Conservation (phyloP, 1,140 invertebrate species). For the Apis mellifera region Amel_HAv3.1 CM009939.2:4852001-4852500, state of each 20-base stretch:
- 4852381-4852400: no score
- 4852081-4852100: slow-evolving; percentile 1
- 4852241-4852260: no score
- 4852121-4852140: no score
- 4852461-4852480: not conserved
- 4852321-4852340: slow-evolving; percentile 32
- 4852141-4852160: no score
- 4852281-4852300: not conserved
- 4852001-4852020: slow-evolving; percentile 86
- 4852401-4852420: not conserved
- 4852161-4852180: no score
- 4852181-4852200: not conserved
- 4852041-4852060: slow-evolving; percentile 72
- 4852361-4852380: not conserved
- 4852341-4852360: not conserved
- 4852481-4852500: slow-evolving; percentile 23
- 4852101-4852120: not conserved
- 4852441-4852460: slow-evolving; percentile 36
- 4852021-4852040: slow-evolving; percentile 79
- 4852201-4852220: not conserved
- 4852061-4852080: slow-evolving; percentile 64
- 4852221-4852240: not conserved
- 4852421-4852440: not conserved
- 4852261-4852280: not conserved
- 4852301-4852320: slow-evolving; percentile 46